Evolutionary conservation across 2,888 invertebrate species (phyloP), one percentile per base, ranked within the genome.

Genomic region (Lingula anatina): DNA sequence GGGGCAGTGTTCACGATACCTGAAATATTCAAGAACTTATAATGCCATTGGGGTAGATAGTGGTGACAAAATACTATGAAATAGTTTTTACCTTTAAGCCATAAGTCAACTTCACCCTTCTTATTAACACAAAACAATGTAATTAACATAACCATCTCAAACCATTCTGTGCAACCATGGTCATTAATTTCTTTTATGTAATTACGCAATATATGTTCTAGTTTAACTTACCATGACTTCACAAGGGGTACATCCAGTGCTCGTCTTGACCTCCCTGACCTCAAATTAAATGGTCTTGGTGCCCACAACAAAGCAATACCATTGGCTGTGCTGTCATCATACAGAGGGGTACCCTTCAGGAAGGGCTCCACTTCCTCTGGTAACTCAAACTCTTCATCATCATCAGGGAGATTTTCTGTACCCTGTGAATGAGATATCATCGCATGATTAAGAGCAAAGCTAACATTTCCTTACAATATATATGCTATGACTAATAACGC

Each of bases 271-370:
- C 95, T 86, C 36, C 94, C 94, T 52, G 97, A 97, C 70, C 99
- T 85, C 79, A 95, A 85, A 75, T 95, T 95, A 74, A 96, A 99
- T 5, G 99, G 99, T 51, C 99, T 83, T 0, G 99, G 97, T 1
- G 99, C 96, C 97, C 96, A 97, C 47, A 97, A 76, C 48, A 97
- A 79, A 0, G 96, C 88, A 65, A 97, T 96, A 2, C 97, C 99
- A 80, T 99, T 97, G 0, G 99, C 97, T 1, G 99, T 99, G 73
- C 99, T 95, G 73, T 99, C 97, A 0, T 96, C 92, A 73, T 99
- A 99, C 45, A 99, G 80, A 0, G 97, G 95, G 12, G 90, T 91
- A 73, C 95, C 94, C 74, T 90, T 89, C 52, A 99, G 79, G 73
- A 97, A 90, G 4, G 97, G 93, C 63, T 90, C 87, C 1, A 95